A percentile compares a stretch with the other conserved stretches of the same genome.
These are phyloP conservation scores for Meriones unguiculatus DNA, from an alignment of 2,113 vertebrate genomes.

Conservation along the genomic window DNA sequence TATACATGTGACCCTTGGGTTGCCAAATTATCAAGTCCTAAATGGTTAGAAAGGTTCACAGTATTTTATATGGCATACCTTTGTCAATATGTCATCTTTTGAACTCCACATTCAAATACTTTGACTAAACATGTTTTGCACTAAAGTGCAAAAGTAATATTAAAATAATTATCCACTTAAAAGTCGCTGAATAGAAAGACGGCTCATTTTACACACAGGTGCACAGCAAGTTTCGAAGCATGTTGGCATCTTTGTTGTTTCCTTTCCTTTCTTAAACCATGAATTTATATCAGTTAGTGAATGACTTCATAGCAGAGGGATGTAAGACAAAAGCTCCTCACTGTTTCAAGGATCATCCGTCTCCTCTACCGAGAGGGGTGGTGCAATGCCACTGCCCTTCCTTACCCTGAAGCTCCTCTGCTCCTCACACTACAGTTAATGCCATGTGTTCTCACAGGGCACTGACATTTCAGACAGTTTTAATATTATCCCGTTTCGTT, in stretches of 20 bases:
- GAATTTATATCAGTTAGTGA: background rate
- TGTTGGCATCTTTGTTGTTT: background rate
- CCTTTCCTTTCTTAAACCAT: background rate
- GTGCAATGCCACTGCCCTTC: constrained; percentile 28
- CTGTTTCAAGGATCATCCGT: constrained; percentile 10
- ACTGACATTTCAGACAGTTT: constrained; percentile 60
- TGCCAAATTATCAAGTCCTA: background rate
- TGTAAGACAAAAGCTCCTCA: background rate
- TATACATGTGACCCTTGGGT: background rate
- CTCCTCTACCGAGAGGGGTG: constrained; percentile 21
- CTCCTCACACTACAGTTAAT: constrained; percentile 60
- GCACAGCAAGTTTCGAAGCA: background rate
- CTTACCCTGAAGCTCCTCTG: constrained; percentile 45
- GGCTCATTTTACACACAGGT: background rate
- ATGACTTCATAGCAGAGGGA: background rate
- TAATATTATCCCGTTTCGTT: constrained; percentile 55
- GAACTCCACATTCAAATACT: background rate
- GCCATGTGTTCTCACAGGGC: constrained; percentile 34
- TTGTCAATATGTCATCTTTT: background rate
- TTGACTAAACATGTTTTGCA: background rate
- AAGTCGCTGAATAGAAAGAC: background rate
- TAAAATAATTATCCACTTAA: background rate
- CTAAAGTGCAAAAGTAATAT: background rate
- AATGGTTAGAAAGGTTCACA: background rate
- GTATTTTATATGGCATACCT: background rate